Percentiles rank a stretch among this genome's conserved stretches.
phyloP scores from a whole-genome alignment of 2,888 invertebrate genomes.

The Lucinisca nassula region DNA sequence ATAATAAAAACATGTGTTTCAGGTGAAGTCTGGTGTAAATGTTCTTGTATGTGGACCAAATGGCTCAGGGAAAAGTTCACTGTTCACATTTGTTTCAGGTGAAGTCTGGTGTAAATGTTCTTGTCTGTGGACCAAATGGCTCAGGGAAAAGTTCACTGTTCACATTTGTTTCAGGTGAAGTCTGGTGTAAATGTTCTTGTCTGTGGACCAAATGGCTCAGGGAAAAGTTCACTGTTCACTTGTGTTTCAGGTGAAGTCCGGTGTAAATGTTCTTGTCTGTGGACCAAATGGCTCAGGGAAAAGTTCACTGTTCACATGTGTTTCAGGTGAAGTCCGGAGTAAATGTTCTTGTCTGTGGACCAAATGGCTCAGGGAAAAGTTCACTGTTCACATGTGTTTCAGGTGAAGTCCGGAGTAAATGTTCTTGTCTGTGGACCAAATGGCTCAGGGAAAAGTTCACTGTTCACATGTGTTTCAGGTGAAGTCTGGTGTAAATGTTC shows the following conservation, averaged over 20 bases:
- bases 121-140: conserved; percentile 99
- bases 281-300: conserved; percentile 99
- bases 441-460: conserved; percentile 98
- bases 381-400: too few relatives aligned
- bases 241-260: conserved; percentile 91
- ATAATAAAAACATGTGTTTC: too few relatives aligned
- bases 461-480: conserved; percentile 89
- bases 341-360: conserved; percentile 99
- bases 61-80: conserved; percentile 98
- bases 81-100: conserved; percentile 92
- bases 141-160: conserved; percentile 98
- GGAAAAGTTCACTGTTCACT: too few relatives aligned
- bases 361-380: conserved; percentile 99
- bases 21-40: conserved; percentile 96
- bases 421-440: conserved; percentile 99
- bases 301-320: too few relatives aligned
- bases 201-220: conserved; percentile 99
- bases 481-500: conserved; percentile 97
- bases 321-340: conserved; percentile 94
- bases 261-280: conserved; percentile 98
- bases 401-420: conserved; percentile 96
- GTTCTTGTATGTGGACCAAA: conserved; percentile 99
- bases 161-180: conserved; percentile 90
- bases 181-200: conserved; percentile 99
- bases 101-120: conserved; percentile 97